Evolutionary conservation across 2,797 vertebrate genomes (phyloP), one percentile per base, ranked within the genome.

Genomic region (Chelon labrosus): DNA sequence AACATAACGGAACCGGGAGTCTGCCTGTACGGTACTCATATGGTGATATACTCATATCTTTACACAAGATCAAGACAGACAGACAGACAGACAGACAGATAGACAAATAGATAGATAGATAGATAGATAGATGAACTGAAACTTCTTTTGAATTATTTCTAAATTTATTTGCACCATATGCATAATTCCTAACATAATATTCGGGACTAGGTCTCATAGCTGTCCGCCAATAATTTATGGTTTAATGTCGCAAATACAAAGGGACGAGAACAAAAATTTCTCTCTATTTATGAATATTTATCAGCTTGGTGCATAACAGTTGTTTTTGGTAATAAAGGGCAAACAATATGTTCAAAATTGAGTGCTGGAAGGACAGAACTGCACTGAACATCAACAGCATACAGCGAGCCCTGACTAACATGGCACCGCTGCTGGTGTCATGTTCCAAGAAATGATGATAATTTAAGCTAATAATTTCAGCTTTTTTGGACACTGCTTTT

Each of bases 381-480:
- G 5, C 19, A 42, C 3, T 50, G 11, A 52, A 22, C 64, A 10
- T 4, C 22, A 55, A 8, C 11, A 39, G 41, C 27, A 69, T 9
- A 63, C 41, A 66, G 12, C 59, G 38, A 22, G 10, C 7, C 39
- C 10, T n/a, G 38, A 54, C 25, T 20, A 10, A 38, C 51, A 31
- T 37, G 6, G 16, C 61, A 65, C 37, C 52, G 35, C 59, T 58
- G 37, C 44, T 63, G 39, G 27, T 50, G 25, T 62, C 47, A 59
- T 67, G 54, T 73, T 51, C 17, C 11, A 56, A 42, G 10, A 73
- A 25, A 79, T 16, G 27, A 38, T n/a, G 25, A 31, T 38, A 16
- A 62, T 61, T 52, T 72, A 54, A 39, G 10, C 25, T 16, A 63
- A 54, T 38, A 65, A 38, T 44, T 75, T 59, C 53, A 41, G 35